Base-by-base conservation (phyloP, 1,140 invertebrate species). In the Ostrea edulis region DNA sequence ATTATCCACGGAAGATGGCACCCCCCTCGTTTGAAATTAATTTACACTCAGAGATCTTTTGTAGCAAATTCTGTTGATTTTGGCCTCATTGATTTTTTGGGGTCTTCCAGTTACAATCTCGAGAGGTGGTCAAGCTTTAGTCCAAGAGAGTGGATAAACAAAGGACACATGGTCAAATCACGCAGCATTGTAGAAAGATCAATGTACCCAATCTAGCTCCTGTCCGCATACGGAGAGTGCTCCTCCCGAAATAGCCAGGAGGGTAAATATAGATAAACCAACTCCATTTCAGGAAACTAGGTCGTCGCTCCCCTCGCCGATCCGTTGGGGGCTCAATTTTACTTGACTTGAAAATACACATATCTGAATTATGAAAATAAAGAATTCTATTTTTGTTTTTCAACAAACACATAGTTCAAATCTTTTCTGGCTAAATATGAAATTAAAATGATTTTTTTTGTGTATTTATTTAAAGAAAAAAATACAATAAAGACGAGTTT, bases 251-350 rank as follows among this genome's bases (percentile, higher is more conserved):
- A 62, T 62, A 62, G 55, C n/a, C 55, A 20, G 12, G 55, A 62
- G 55, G 55, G 55, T 62, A 62, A 62, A 62, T 62, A 62, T 62
- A 62, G 55, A 62, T 62, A 62, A 62, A 62, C 17, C 55, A 62
- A 20, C n/a, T 62, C 14, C 55, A 62, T n/a, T 62, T 62, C 55
- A 17, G 55, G 55, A 62, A 62, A 62, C n/a, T 62, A n/a, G 55
- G 55, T 62, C 55, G 8, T 62, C 55, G n/a, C 7, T 62, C 55
- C 55, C 14, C 20, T 58, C 7, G 0, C n/a, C 55, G n/a, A 20
- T 20, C 7, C 55, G 17, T 20, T 17, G n/a, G 55, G 55, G 20
- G 4, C 20, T 62, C 55, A 62, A 20, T n/a, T 17, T 20, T 62
- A 17, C 55, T n/a, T 20, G 17, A 17, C n/a, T 7, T 62, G 17